phyloP scores from a whole-genome alignment of 2,797 vertebrate genomes.

The Amphiprion clarkii region DNA sequence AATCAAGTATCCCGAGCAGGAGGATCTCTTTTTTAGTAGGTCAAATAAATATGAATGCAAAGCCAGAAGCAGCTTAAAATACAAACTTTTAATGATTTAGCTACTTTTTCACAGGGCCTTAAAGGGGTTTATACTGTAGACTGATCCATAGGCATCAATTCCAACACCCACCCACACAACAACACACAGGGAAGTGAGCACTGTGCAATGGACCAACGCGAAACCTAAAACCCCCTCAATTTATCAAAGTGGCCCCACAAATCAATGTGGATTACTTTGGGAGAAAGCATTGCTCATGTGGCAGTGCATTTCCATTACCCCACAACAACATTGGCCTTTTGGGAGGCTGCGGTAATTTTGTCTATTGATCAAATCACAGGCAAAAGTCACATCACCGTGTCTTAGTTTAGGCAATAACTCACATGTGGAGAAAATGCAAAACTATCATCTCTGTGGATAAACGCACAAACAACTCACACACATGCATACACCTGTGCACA shows the following conservation, averaged over 20 bases:
- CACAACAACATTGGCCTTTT: conserved; percentile 79
- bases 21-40: conserved; percentile 5
- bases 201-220: conserved; percentile 53
- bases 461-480: conserved; percentile 10
- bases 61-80: background rate
- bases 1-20: conserved; percentile 3
- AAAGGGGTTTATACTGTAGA: conserved; percentile 10
- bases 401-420: conserved; percentile 66
- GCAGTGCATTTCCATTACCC: conserved; percentile 79
- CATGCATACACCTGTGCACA: conserved; percentile 5
- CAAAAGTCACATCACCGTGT: conserved; percentile 70
- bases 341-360: conserved; percentile 79
- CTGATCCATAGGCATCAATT: conserved; percentile 35
- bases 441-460: conserved; percentile 36
- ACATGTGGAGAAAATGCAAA: conserved; percentile 59
- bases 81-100: conserved; percentile 4
- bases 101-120: background rate
- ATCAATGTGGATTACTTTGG: conserved; percentile 87
- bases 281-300: conserved; percentile 77
- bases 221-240: conserved; percentile 81
- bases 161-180: conserved; percentile 37
- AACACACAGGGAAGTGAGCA: conserved; percentile 40
- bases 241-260: conserved; percentile 84
- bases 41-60: background rate
- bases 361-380: conserved; percentile 79